phyloP scores from a whole-genome alignment of 2,797 vertebrate species.

The Smutsia gigantea region DNA sequence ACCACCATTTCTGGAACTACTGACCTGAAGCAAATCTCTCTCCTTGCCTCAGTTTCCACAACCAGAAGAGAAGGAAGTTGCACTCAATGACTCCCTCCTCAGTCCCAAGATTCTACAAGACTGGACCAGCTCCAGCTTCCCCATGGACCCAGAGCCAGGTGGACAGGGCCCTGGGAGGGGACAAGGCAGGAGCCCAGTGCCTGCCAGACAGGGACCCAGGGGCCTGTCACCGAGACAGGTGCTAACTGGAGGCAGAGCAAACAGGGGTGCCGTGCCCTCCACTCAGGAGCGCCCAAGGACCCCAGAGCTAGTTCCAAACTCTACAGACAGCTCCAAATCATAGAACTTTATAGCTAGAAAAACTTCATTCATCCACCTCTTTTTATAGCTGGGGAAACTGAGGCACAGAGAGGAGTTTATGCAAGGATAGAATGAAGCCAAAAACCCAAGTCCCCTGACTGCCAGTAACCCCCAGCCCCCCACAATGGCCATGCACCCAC shows the following conservation, averaged over 20 bases:
- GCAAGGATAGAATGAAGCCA: background rate
- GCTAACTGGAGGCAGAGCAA: background rate
- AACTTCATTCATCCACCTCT: background rate
- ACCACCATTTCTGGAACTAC: background rate
- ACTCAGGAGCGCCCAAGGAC: background rate
- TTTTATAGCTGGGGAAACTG: background rate
- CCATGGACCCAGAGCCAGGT: background rate
- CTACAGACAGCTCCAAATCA: background rate
- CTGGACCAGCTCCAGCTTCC: background rate
- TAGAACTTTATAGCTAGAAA: background rate
- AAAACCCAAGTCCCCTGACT: background rate
- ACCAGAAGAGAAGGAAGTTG: background rate
- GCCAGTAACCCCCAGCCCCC: background rate
- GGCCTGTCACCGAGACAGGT: background rate
- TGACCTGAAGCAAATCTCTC: background rate
- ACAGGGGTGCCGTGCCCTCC: background rate
- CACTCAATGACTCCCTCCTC: background rate
- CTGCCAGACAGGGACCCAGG: background rate
- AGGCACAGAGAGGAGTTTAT: background rate
- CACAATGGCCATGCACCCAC: background rate
- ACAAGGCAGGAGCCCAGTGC: background rate
- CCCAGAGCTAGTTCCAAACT: background rate
- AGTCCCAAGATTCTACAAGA: background rate
- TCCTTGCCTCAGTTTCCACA: conserved; percentile 28
- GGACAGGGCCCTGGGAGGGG: background rate